phyloP scores from a whole-genome alignment of 2,113 vertebrate species.

The Geothlypis trichas region DNA sequence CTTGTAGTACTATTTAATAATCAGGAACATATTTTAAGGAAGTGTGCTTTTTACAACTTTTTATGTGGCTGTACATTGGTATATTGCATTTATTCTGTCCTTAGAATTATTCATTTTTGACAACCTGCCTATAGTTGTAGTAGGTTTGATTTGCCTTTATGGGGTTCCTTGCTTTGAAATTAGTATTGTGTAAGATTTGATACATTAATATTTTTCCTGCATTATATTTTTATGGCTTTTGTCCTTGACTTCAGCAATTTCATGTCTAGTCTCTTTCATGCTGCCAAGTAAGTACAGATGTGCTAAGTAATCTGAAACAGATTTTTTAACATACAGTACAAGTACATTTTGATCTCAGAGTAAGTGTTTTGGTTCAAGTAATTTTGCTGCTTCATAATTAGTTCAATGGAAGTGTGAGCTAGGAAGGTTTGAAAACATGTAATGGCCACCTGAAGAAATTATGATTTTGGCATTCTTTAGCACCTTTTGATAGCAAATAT shows the following conservation, averaged over 20 bases:
- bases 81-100: neutral
- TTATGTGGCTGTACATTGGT: neutral
- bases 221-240: conserved; percentile 16
- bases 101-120: neutral
- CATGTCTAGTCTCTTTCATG: conserved; percentile 90
- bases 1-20: neutral
- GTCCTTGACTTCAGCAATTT: conserved; percentile 79
- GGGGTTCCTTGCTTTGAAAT: neutral
- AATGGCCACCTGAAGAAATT: neutral
- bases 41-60: neutral
- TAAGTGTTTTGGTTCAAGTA: neutral
- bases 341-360: neutral
- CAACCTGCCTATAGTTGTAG: neutral
- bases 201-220: neutral
- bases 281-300: conserved; percentile 93
- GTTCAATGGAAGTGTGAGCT: neutral
- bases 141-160: neutral
- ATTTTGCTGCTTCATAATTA: neutral
- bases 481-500: neutral
- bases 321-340: neutral
- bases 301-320: neutral
- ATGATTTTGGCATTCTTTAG: neutral
- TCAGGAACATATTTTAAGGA: neutral
- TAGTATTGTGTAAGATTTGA: neutral
- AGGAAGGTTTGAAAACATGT: neutral